Evolutionary conservation across 2,888 invertebrate genomes (phyloP), one percentile per base, ranked within the genome.

Genomic region (Trachelus stipa): DNA sequence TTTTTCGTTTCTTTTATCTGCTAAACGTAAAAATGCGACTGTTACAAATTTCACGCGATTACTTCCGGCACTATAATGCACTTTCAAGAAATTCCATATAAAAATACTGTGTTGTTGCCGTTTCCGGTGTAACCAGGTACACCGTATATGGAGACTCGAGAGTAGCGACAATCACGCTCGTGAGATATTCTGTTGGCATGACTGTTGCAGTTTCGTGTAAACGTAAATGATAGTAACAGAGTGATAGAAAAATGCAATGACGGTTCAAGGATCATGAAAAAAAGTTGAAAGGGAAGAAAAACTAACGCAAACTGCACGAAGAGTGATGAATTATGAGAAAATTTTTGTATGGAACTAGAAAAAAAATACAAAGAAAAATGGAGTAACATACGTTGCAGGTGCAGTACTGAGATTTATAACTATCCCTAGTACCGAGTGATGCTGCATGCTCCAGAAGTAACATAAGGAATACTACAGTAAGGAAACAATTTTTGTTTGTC

Each of bases 31-130:
- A 15, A 40, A 40, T 40, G 40, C 40, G 40, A 40, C 40, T 12
- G 4, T 15, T 40, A 15, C 40, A 4, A 12, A 40, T 15, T 40
- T 40, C 40, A 40, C 40, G 73, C 34, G n/a, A 30, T 33, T 11
- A 69, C 30, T 87, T 85, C 89, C 87, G 89, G 88, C 87, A 88
- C 88, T 89, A 87, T 87, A 89, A 90, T 90, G 88, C 89, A 90
- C 89, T 90, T 90, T 90, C 88, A 87, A 88, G 89, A 33, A 89
- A 87, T 88, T 90, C 88, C 89, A 87, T 91, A 91, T 89, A 91
- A 91, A 91, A 91, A 91, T 91, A 91, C 89, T 83, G 86, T 88
- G 85, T 87, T 86, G 85, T 88, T 85, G 87, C 87, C 88, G 87
- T 88, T 84, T 89, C 88, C 87, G 85, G 88, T 88, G 87, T 83